Evolutionary conservation across 2,888 invertebrate genomes (phyloP).

Genomic region (Hololepta plana): DNA sequence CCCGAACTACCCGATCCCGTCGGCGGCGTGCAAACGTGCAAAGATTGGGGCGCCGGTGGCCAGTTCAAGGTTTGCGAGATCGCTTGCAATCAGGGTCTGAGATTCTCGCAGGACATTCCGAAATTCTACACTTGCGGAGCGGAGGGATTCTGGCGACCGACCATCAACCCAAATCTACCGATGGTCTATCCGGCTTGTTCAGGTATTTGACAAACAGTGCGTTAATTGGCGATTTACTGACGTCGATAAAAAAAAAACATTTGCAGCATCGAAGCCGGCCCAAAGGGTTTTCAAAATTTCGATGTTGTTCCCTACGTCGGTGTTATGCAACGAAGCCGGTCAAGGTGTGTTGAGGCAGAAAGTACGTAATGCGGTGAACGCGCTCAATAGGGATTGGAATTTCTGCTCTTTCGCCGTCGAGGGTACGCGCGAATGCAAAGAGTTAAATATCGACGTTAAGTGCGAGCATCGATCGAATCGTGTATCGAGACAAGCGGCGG

Average conservation of each 20-base stretch:
- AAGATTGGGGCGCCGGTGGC: constrained; percentile 91
- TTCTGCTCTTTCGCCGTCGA: constrained; percentile 84
- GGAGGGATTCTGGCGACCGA: constrained; percentile 95
- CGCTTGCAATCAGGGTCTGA: constrained; percentile 63
- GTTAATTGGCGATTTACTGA: neutral
- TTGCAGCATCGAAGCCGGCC: constrained; percentile 67
- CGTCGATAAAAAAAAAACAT: constrained; percentile 1
- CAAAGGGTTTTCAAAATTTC: constrained; percentile 85
- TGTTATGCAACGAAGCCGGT: constrained; percentile 88
- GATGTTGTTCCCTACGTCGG: constrained; percentile 92
- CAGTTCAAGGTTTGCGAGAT: constrained; percentile 93
- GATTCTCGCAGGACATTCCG: constrained; percentile 87
- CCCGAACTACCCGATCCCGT: constrained; percentile 75
- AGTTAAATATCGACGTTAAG: constrained; percentile 77
- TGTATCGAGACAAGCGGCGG: constrained; percentile 41
- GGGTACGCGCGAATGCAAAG: constrained; percentile 79
- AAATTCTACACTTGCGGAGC: constrained; percentile 96
- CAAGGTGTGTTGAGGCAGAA: constrained; percentile 81
- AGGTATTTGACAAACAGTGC: constrained; percentile 27
- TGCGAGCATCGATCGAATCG: constrained; percentile 64
- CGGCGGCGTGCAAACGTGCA: constrained; percentile 81
- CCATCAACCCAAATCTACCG: constrained; percentile 57
- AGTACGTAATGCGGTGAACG: constrained; percentile 74
- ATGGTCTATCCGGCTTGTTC: constrained; percentile 85
- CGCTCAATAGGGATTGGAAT: constrained; percentile 89